A percentile compares a stretch with the other conserved stretches of the same genome.
Evolutionary conservation across 2,888 invertebrate genomes (phyloP).

Genomic region (Catocala sponsa): DNA sequence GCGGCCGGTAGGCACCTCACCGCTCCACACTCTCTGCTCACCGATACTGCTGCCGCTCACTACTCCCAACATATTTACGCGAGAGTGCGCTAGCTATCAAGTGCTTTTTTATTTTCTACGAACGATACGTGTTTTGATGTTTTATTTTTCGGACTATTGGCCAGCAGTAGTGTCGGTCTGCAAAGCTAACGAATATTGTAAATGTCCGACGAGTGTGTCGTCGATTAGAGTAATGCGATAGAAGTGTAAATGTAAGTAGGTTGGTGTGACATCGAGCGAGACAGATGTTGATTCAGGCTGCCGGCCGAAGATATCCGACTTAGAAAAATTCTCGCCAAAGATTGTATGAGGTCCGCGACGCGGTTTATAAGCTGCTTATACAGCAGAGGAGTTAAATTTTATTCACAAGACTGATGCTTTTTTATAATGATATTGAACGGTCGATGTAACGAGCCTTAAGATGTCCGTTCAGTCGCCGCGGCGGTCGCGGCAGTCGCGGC

Average conservation of each 20-base stretch:
- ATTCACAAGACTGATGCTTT: constrained; percentile 85
- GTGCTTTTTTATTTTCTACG: background rate
- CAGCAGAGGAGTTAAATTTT: constrained; percentile 70
- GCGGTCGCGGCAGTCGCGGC: constrained; percentile 31
- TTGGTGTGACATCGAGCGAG: constrained; percentile 49
- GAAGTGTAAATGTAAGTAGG: constrained; percentile 12
- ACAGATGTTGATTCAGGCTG: constrained; percentile 73
- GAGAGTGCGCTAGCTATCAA: background rate
- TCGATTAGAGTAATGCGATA: constrained; percentile 10
- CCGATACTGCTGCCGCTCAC: background rate
- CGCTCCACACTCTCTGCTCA: background rate
- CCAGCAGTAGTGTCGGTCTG: too few relatives aligned
- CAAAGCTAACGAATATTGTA: background rate
- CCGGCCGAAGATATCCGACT: constrained; percentile 50
- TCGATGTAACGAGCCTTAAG: constrained; percentile 56
- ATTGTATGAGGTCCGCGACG: constrained; percentile 65
- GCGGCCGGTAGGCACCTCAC: constrained; percentile 72
- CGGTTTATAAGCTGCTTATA: constrained; percentile 61
- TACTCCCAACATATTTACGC: background rate
- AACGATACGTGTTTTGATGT: constrained; percentile 8
- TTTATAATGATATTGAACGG: constrained; percentile 79
- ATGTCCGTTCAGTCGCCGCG: constrained; percentile 49
- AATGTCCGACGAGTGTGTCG: constrained; percentile 5
- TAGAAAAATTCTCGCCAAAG: constrained; percentile 77
- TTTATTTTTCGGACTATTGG: background rate